Conservation (phyloP, 2,797 vertebrate species). For the Molossus molossus region DNA sequence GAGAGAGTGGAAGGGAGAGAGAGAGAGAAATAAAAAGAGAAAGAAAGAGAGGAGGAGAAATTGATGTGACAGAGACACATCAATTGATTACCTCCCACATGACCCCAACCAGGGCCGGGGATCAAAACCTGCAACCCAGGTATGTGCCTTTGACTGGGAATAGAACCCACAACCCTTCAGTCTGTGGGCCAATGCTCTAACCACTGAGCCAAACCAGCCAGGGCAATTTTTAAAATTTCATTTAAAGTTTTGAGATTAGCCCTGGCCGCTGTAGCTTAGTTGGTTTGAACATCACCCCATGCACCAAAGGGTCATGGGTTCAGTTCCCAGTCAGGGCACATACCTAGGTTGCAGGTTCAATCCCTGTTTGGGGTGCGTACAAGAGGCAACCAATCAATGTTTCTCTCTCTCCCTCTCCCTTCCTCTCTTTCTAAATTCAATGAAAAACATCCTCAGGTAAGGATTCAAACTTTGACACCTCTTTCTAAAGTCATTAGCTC, state of each 20-base stretch:
- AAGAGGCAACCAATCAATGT: background rate
- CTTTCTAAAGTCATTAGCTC: constrained; percentile 65
- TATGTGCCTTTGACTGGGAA: no score
- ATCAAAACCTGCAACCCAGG: no score
- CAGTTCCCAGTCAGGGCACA: background rate
- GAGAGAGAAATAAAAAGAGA: no score
- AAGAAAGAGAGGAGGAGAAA: no score
- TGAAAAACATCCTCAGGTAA: background rate
- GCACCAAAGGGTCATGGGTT: background rate
- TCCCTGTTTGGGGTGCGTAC: background rate
- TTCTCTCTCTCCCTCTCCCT: no score
- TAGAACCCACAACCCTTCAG: no score
- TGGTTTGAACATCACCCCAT: background rate
- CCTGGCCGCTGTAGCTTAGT: background rate
- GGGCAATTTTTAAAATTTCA: background rate
- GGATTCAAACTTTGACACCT: constrained; percentile 16
- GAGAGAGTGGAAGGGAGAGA: no score
- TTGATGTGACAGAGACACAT: no score
- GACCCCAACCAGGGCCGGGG: no score
- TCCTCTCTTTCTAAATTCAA: background rate
- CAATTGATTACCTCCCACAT: no score
- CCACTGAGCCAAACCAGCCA: no score
- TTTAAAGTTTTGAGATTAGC: background rate
- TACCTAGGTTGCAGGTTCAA: background rate
- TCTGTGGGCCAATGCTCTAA: no score